phyloP scores from a whole-genome alignment of 1,140 invertebrate genomes.

The Drosophila biarmipes region DNA sequence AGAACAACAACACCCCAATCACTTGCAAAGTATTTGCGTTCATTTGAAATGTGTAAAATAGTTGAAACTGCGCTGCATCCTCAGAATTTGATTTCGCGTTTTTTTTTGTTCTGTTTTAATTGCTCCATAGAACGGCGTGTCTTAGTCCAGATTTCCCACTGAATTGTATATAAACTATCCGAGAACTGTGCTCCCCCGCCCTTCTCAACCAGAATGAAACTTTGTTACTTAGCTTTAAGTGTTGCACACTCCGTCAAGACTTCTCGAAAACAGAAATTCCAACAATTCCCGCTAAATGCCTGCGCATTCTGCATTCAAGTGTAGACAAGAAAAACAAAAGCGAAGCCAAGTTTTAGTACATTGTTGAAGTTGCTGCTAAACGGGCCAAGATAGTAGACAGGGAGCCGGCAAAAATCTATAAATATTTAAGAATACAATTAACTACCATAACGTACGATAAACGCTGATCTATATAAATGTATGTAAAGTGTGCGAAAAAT shows the following conservation, averaged over 20 bases:
- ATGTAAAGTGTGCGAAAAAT: conserved; percentile 43
- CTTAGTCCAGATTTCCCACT: conserved; percentile 48
- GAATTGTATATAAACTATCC: conserved; percentile 46
- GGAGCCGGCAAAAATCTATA: conserved; percentile 45
- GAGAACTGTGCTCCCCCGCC: conserved; percentile 17
- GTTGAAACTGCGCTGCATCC: conserved; percentile 34
- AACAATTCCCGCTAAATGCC: conserved; percentile 35
- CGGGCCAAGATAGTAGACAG: conserved; percentile 32
- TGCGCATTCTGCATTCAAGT: conserved; percentile 11
- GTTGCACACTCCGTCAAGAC: conserved; percentile 76
- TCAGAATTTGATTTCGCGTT: conserved; percentile 1
- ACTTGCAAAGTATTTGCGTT: conserved; percentile 28
- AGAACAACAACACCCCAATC: conserved; percentile 21
- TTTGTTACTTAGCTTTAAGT: conserved; percentile 81
- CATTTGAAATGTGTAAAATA: conserved; percentile 66
- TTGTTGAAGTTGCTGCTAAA: conserved; percentile 53
- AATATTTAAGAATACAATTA: conserved; percentile 41
- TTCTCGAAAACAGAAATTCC: conserved; percentile 49
- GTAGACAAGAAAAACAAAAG: conserved; percentile 14
- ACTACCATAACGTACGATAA: conserved; percentile 43
- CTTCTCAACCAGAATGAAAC: conserved; percentile 43
- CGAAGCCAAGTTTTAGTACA: conserved; percentile 36
- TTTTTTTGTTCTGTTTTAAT: background rate
- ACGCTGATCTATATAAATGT: conserved; percentile 69
- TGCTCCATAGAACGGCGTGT: conserved; percentile 57